Evolutionary conservation across 2,797 vertebrate species (phyloP).

Genomic region (Clamator glandarius): DNA sequence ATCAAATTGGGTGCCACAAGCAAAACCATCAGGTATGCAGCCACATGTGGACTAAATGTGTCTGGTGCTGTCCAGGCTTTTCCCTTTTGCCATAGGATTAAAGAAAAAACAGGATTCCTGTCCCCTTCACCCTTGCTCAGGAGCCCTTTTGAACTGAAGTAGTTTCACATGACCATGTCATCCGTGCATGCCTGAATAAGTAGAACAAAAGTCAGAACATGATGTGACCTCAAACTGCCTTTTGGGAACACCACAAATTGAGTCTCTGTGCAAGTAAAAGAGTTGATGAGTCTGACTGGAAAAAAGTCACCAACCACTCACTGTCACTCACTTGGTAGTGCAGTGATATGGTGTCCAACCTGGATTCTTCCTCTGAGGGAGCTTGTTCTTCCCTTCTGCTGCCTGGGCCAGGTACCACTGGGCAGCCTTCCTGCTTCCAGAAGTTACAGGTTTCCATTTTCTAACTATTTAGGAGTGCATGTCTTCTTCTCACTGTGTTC

Average conservation of each 20-base stretch:
- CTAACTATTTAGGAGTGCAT: not conserved
- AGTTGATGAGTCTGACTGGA: not conserved
- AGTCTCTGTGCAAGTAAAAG: not conserved
- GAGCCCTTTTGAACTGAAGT: not conserved
- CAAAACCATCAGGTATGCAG: not conserved
- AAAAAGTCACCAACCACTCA: not conserved
- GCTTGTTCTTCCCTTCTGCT: not conserved
- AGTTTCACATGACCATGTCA: not conserved
- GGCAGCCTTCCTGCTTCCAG: not conserved
- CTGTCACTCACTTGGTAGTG: not conserved
- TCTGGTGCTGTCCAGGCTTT: not conserved
- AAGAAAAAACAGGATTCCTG: not conserved
- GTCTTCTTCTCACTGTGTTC: not conserved
- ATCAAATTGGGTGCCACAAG: not conserved
- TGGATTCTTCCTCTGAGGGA: not conserved
- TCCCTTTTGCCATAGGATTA: not conserved
- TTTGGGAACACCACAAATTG: not conserved
- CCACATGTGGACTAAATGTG: not conserved
- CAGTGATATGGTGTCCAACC: not conserved
- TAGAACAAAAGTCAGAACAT: not conserved
- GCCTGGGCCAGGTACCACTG: not conserved
- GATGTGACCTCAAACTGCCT: not conserved
- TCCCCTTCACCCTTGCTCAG: not conserved
- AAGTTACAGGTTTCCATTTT: not conserved
- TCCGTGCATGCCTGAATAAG: not conserved